A percentile compares a stretch with the other conserved stretches of the same genome.
These are phyloP conservation scores for Proctacanthus coquilletti DNA, from an alignment of 1,140 invertebrate species.

Conservation along the genomic window DNA sequence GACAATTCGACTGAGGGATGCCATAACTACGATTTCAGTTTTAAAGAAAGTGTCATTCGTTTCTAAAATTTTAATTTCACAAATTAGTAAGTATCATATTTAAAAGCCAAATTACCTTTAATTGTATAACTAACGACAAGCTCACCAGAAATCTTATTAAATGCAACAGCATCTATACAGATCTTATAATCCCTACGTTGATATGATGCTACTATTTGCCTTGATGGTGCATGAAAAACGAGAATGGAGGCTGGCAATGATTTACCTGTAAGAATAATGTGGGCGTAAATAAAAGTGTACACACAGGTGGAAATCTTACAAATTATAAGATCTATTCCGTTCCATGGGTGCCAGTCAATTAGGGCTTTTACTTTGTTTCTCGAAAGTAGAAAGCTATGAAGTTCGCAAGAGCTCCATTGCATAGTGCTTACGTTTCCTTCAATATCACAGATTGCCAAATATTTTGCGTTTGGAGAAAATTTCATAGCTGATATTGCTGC, in stretches of 20 bases:
- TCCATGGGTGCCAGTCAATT: constrained; percentile 28
- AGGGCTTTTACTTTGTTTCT: constrained; percentile 5
- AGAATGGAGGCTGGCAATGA: constrained; percentile 16
- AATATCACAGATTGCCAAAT: constrained; percentile 19
- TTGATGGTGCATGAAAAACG: constrained; percentile 16
- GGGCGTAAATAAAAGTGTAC: too few species aligned
- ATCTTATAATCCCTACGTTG: constrained; percentile 15
- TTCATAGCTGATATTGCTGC: constrained; percentile 12
- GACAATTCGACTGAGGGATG: constrained; percentile 21
- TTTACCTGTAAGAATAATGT: constrained; percentile 13
- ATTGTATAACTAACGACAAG: constrained; percentile 19
- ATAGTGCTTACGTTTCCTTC: constrained; percentile 16
- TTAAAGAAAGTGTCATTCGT: too few species aligned
- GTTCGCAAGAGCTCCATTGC: constrained; percentile 9
- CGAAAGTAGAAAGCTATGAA: constrained; percentile 4
- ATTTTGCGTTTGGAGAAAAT: constrained; percentile 15
- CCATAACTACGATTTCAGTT: constrained; percentile 19
- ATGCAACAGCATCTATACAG: constrained; percentile 15
- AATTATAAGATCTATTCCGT: constrained; percentile 16
- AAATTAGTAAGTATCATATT: neutral
- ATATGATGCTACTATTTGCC: constrained; percentile 20
- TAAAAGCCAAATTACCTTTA: constrained; percentile 10
- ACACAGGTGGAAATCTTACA: constrained; percentile 18
- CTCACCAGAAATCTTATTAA: constrained; percentile 24
- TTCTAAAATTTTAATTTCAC: too few species aligned